Percentiles rank a stretch among this genome's conserved stretches.
Evolutionary conservation across 2,888 invertebrate genomes (phyloP).

Genomic region (Adineta ricciae): DNA sequence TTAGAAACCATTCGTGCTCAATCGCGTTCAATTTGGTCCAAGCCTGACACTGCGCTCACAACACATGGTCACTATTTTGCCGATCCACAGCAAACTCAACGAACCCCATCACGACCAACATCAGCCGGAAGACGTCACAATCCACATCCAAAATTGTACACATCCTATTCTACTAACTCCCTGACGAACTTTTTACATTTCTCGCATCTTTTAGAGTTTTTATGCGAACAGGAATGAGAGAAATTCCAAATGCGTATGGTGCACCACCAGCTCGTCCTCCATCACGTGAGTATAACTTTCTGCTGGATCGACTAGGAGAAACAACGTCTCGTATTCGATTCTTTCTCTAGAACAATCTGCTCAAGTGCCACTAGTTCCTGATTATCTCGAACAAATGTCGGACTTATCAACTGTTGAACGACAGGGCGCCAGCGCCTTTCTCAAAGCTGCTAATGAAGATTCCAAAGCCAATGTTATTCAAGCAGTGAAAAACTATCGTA

Average conservation of each 20-base stretch:
- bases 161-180: not conserved
- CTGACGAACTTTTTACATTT: too few species aligned
- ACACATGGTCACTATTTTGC: conserved; percentile 25
- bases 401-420: not conserved
- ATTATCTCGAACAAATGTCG: not conserved
- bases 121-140: conserved; percentile 26
- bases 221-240: not conserved
- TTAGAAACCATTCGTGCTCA: conserved; percentile 23
- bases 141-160: conserved; percentile 32
- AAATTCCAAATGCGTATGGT: conserved; percentile 19
- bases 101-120: conserved; percentile 13
- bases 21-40: conserved; percentile 27
- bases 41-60: conserved; percentile 22
- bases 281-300: not conserved
- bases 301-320: too few species aligned
- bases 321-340: not conserved
- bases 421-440: not conserved
- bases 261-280: not conserved
- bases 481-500: not conserved
- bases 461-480: not conserved
- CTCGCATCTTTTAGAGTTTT: not conserved
- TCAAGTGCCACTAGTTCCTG: not conserved
- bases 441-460: not conserved
- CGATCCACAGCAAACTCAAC: conserved; percentile 28
- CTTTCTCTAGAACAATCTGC: not conserved